Evolutionary conservation across 1,140 invertebrate species (phyloP).

Genomic region (Myzus persicae): DNA sequence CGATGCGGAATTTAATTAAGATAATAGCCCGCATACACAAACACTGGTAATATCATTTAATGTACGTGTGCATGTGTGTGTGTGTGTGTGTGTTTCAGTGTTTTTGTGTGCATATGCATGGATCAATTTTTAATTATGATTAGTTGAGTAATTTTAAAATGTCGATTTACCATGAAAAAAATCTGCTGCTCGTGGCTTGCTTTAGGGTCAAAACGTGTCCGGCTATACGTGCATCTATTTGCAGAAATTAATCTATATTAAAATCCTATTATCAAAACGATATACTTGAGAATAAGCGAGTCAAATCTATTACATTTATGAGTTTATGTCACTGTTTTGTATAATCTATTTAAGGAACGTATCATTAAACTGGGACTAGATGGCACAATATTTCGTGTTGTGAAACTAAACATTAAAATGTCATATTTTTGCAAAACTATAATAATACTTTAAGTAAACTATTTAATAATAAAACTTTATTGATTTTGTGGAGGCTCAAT

Average conservation of each 20-base stretch:
- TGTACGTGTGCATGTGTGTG: background rate
- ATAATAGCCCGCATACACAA: conserved; percentile 19
- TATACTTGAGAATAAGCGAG: background rate
- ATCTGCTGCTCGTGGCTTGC: conserved; percentile 45
- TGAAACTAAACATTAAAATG: background rate
- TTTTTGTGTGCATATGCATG: background rate
- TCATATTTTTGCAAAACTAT: background rate
- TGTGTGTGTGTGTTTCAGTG: background rate
- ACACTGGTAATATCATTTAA: conserved; percentile 2
- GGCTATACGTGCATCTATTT: conserved; percentile 26
- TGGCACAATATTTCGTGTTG: background rate
- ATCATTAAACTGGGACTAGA: background rate
- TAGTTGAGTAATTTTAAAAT: conserved; percentile 32
- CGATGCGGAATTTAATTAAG: conserved; percentile 52
- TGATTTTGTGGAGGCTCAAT: background rate
- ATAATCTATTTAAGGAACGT: conserved; percentile 23
- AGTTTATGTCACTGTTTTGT: background rate
- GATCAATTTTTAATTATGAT: conserved; percentile 48
- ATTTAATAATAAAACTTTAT: background rate
- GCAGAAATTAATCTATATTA: conserved; percentile 48
- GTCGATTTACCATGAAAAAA: conserved; percentile 42
- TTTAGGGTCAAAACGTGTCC: conserved; percentile 52
- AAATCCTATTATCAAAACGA: conserved; percentile 42
- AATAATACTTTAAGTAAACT: background rate
- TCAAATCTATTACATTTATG: background rate